Percentiles rank a stretch among this genome's conserved stretches.
phyloP scores from a whole-genome alignment of 2,113 vertebrate genomes.

The Saimiri boliviensis region DNA sequence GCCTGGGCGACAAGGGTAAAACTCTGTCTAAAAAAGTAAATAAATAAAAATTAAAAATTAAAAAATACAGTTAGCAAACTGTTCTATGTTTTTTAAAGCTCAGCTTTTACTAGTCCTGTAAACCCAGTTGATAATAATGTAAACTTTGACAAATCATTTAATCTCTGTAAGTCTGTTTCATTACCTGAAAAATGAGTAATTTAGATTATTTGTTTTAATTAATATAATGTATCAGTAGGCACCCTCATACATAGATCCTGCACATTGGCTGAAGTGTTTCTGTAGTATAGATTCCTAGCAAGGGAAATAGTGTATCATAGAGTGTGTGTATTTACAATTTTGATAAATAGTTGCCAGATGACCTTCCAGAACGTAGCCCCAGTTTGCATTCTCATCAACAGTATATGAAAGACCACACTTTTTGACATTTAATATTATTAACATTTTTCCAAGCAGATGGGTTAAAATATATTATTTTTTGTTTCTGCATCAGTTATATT shows the following conservation, averaged over 20 bases:
- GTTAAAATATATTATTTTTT: conserved; percentile 32
- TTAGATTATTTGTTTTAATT: background rate
- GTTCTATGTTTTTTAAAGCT: background rate
- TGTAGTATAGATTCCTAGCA: background rate
- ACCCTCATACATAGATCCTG: background rate
- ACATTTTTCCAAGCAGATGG: background rate
- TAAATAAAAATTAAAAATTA: too few species aligned
- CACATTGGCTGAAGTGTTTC: background rate
- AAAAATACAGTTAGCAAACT: background rate
- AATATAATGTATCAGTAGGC: background rate
- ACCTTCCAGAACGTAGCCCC: background rate
- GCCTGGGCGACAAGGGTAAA: too few species aligned
- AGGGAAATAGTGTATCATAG: background rate
- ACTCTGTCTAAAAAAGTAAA: too few species aligned
- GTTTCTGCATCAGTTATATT: background rate
- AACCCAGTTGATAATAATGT: background rate
- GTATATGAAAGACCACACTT: background rate
- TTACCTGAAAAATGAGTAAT: background rate
- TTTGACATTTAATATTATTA: background rate
- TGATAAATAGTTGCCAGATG: background rate
- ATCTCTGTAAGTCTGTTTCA: background rate
- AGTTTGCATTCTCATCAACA: background rate
- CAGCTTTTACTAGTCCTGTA: background rate
- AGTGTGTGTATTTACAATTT: background rate
- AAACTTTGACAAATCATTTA: background rate